Evolutionary conservation across 2,797 vertebrate genomes (phyloP), one percentile per base, ranked within the genome.

Genomic region (Pseudomugil tenellus): DNA sequence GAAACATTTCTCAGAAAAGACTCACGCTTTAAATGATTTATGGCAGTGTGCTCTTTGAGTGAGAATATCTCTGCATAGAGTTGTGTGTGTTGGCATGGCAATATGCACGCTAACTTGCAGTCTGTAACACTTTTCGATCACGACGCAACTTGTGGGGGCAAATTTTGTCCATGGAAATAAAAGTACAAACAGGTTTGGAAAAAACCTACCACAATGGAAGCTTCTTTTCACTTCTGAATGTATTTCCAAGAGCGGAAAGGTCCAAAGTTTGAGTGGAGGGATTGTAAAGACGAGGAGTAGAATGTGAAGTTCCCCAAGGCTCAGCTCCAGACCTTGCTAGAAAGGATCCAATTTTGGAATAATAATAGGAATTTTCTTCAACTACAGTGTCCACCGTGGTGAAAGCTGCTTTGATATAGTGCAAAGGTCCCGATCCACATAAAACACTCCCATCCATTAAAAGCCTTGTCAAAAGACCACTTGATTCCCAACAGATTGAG

Each of bases 21-120:
- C 87, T 83, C 74, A 71, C 55, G 81, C 73, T 84, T 81, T 91
- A 75, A 91, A 93, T 92, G 82, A 93, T 93, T 90, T 86, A 93
- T 92, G 62, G 73, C 70, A 52, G 67, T 56, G 58, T 82, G 87
- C 72, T 85, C 49, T 86, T 80, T 84, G 62, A 82, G 53, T 76
- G 80, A 67, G 59, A 77, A 73, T 67, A 80, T 84, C 62, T 77
- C n/a, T 63, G 26, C 51, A 29, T 53, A 53, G 25, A 53, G 14
- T 53, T 52, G 61, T 61, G 67, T 71, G 70, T 65, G n/a, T 52
- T 66, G 65, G 74, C 65, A 64, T 65, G 63, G 35, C 72, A 49
- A 70, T 65, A 77, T 58, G 77, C 74, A 58, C 72, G 72, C 78
- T 79, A 79, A 71, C 78, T 71, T 68, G 61, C 53, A 58, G 74